Evolutionary conservation across 2,113 vertebrate genomes (phyloP), one percentile per base, ranked within the genome.

Genomic region (Bungarus multicinctus): DNA sequence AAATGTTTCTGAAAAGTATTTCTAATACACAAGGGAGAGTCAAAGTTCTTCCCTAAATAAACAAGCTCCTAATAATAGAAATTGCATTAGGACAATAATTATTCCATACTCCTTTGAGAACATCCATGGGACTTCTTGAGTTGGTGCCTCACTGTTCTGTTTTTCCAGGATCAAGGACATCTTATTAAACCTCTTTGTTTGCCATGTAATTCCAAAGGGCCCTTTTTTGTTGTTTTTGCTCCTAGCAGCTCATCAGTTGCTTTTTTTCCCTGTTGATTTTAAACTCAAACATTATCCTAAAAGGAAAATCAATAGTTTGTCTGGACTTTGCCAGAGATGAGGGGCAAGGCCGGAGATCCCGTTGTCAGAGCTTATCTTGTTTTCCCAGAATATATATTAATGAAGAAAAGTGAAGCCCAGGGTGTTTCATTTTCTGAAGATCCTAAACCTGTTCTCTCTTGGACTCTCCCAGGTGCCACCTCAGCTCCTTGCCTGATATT

Each of bases 401-500:
- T 69, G 57, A 43, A 25, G 50, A 27, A 74, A 47, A 10, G 23
- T 58, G 11, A n/a, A 5, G 57, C 25, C 5, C 27, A 57, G 69
- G 2, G 3, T 14, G 23, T 23, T 39, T 81, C 47, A 45, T 27
- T 10, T 50, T 50, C 47, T 89, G 52, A n/a, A n/a, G 57, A 7
- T 3, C 10, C 43, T 9, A 30, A 58, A 74, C 74, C 16, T 45
- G 0, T 87, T 90, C 81, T 93, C 91, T 90, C 58, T 47, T 92
- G 98, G 97, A 93, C 39, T 95, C 60, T 57, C 96, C n/a, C 96
- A 99, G 99, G 99, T 97, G 99, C 99, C 92, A 99, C 99, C 0
- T 99, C 99, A 0, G 99, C 99, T 93, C 99, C 99, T 0, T 99
- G 99, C 96, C 98, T 99, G 96, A 99, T 99, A 96, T 99, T 99